These are phyloP conservation scores for Chrysochloris asiatica DNA, from an alignment of 2,113 vertebrate genomes.

Conservation along the genomic window DNA sequence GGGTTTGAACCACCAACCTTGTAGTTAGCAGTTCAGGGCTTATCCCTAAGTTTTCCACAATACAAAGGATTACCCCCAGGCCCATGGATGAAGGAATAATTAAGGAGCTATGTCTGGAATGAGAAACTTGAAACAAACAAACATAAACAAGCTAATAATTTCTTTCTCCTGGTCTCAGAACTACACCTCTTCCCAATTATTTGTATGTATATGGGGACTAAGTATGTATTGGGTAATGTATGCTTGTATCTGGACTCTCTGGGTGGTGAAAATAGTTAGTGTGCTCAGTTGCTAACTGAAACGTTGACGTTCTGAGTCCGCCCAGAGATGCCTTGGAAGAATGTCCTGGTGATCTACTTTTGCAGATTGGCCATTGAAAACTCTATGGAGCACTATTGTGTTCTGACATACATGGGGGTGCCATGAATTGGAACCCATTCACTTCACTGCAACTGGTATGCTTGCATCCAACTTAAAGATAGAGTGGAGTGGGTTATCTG, in stretches of 20 bases:
- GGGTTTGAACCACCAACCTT: too few relatives aligned
- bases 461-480: neutral
- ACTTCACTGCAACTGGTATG: neutral
- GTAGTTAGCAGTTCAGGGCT: too few relatives aligned
- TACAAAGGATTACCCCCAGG: too few relatives aligned
- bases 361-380: too few relatives aligned
- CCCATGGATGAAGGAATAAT: neutral
- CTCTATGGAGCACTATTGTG: neutral
- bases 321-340: too few relatives aligned
- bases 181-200: neutral
- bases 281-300: too few relatives aligned
- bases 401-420: neutral
- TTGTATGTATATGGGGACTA: neutral
- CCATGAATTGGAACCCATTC: neutral
- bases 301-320: too few relatives aligned
- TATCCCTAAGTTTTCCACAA: too few relatives aligned
- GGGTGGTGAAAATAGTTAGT: neutral
- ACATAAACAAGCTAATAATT: neutral
- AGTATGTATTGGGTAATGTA: neutral
- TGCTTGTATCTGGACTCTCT: neutral
- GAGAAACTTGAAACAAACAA: constrained; percentile 44
- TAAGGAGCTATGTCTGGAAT: neutral
- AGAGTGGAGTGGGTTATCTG: neutral
- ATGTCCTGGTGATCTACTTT: neutral
- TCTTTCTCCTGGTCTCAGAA: constrained; percentile 10